Evolutionary conservation across 1,140 invertebrate species (phyloP), one percentile per base, ranked within the genome.

Genomic region (Eufriesea mexicana): DNA sequence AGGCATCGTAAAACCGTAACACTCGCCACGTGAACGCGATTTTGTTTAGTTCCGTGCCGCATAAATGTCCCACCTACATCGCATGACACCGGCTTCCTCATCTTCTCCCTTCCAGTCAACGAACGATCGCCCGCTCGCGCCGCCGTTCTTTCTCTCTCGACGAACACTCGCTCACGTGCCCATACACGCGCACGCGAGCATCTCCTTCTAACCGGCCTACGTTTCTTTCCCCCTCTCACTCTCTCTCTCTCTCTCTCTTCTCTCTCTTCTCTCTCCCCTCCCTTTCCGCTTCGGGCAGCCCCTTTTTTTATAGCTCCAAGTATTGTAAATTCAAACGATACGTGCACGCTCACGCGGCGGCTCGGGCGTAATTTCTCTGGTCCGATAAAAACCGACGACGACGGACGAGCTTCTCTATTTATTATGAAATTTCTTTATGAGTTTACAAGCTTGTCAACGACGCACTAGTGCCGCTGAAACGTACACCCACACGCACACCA

Each of bases 351-450:
- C 86, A 62, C 85, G 70, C 78, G 76, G 18, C 62, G 62, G 42
- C 23, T 18, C 49, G 67, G 83, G 78, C 68, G 83, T 88, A 91
- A 85, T 88, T 86, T 88, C 73, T 89, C 75, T 85, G 74, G 70
- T 28, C 86, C 90, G 92, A 92, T 93, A 92, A 93, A 93, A 91
- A 91, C 79, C 57, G 54, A 61, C 79, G 75, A 75, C 78, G 78
- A 67, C 72, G 54, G 35, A 64, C 78, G 72, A 47, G 79, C 82
- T 78, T 79, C 89, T 89, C 86, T 92, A 93, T 94, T 94, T 93
- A 93, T 93, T 93, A 93, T 92, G 89, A 92, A 92, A 94, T 94
- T 93, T 93, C 92, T 94, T 94, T 94, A 93, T 93, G 91, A 89
- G 88, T 93, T 94, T 93, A 93, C 91, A 92, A 93, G 92, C 85